These are phyloP conservation scores for Araneus ventricosus DNA, from an alignment of 1,140 invertebrate genomes.

Conservation along the genomic window DNA sequence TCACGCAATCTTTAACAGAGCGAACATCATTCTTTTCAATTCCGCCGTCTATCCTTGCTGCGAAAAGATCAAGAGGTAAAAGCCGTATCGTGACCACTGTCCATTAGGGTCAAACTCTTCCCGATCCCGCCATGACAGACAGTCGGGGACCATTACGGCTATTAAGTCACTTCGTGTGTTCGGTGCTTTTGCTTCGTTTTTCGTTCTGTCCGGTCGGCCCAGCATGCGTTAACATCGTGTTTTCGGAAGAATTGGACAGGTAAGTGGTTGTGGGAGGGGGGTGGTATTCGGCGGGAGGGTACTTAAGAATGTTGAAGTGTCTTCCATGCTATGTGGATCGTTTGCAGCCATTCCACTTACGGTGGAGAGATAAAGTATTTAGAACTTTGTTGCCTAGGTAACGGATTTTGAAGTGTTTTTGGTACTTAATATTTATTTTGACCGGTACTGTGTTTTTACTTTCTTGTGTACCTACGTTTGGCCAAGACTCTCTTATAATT, in stretches of 20 bases:
- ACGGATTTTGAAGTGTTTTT: background rate
- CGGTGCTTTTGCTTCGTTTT: background rate
- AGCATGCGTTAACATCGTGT: slow-evolving; percentile 10
- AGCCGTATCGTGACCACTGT: background rate
- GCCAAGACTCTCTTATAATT: too few species aligned
- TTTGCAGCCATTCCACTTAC: background rate
- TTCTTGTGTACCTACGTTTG: too few species aligned
- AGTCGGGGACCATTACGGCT: background rate
- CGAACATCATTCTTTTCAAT: slow-evolving; percentile 18
- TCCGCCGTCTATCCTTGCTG: background rate
- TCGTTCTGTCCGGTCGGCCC: background rate
- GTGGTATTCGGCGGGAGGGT: background rate
- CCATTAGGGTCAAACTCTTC: slow-evolving; percentile 13
- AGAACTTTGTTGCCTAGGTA: background rate
- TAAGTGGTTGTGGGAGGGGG: background rate
- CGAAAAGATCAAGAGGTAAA: slow-evolving; percentile 4
- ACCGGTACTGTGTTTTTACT: too few species aligned
- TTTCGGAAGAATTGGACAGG: background rate
- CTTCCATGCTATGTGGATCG: background rate
- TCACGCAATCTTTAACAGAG: background rate
- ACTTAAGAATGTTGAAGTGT: slow-evolving; percentile 15
- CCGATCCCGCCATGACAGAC: background rate
- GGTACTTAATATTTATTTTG: too few species aligned
- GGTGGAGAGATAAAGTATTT: slow-evolving; percentile 9
- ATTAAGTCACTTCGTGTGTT: slow-evolving; percentile 5